Conservation (phyloP, 2,888 invertebrate species). For the Alitta virens region DNA sequence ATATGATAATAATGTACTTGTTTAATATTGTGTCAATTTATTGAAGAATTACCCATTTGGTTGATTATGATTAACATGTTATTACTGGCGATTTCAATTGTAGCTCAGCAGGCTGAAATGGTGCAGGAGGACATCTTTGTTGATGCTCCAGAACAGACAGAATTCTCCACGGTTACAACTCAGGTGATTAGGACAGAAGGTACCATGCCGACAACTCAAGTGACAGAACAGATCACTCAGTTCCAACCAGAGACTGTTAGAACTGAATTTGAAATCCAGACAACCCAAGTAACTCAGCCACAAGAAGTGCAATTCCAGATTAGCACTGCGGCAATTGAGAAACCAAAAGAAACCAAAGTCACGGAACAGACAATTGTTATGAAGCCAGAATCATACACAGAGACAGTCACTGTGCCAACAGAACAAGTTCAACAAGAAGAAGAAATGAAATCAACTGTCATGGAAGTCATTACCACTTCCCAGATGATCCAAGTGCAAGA, state of each 20-base stretch:
- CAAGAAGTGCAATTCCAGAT: background rate
- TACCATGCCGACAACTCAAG: constrained; percentile 7
- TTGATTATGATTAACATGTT: too few relatives aligned
- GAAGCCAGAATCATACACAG: background rate
- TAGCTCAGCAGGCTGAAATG: too few relatives aligned
- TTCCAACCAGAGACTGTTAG: constrained; percentile 7
- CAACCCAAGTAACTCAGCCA: too few relatives aligned
- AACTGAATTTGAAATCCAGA: background rate
- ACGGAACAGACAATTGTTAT: background rate
- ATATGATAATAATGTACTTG: too few relatives aligned
- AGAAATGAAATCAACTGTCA: too few relatives aligned
- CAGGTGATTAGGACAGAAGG: constrained; percentile 1
- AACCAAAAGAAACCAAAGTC: background rate
- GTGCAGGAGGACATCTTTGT: too few relatives aligned
- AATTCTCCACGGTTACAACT: too few relatives aligned
- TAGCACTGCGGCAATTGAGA: background rate
- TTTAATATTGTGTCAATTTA: too few relatives aligned
- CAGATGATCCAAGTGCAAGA: background rate
- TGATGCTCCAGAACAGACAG: too few relatives aligned
- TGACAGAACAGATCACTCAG: background rate
- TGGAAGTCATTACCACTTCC: too few relatives aligned
- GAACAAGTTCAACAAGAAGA: background rate
- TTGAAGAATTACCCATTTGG: too few relatives aligned
- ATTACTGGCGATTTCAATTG: too few relatives aligned
- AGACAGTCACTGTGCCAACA: background rate